Conservation (phyloP, 2,888 invertebrate genomes). For the Gandaritis pyraliata region DNA sequence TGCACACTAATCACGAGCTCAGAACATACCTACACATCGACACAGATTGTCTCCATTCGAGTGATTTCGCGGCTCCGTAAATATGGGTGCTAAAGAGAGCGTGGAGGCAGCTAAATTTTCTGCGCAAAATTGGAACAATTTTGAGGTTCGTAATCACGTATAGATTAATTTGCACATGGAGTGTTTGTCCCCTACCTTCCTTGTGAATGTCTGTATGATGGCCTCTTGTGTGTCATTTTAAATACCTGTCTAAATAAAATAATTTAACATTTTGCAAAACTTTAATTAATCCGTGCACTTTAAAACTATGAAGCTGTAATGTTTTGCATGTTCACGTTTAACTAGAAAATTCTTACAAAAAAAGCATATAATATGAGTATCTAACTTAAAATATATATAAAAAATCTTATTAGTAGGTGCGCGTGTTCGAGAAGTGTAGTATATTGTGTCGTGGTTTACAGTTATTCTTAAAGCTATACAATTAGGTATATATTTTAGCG, state of each 20-base stretch:
- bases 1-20: constrained; percentile 79
- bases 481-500: constrained; percentile 25
- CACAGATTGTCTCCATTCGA: constrained; percentile 76
- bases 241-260: constrained; percentile 37
- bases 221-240: constrained; percentile 51
- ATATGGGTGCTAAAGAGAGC: constrained; percentile 93
- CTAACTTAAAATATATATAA: constrained; percentile 14
- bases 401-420: constrained; percentile 8
- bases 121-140: constrained; percentile 92
- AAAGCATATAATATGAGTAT: constrained; percentile 24
- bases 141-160: constrained; percentile 88
- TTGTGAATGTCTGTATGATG: constrained; percentile 74
- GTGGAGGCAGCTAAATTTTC: constrained; percentile 92
- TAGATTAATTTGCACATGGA: constrained; percentile 82
- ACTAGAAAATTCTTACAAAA: constrained; percentile 26
- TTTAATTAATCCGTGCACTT: constrained; percentile 67
- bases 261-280: constrained; percentile 24
- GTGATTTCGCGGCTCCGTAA: constrained; percentile 80
- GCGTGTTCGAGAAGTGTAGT: constrained; percentile 31
- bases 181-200: constrained; percentile 79
- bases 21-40: constrained; percentile 74
- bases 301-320: constrained; percentile 60
- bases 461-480: constrained; percentile 4
- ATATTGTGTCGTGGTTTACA: constrained; percentile 39
- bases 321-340: constrained; percentile 71